Conservation (phyloP, 2,797 vertebrate genomes). For the Nyctibius grandis region DNA sequence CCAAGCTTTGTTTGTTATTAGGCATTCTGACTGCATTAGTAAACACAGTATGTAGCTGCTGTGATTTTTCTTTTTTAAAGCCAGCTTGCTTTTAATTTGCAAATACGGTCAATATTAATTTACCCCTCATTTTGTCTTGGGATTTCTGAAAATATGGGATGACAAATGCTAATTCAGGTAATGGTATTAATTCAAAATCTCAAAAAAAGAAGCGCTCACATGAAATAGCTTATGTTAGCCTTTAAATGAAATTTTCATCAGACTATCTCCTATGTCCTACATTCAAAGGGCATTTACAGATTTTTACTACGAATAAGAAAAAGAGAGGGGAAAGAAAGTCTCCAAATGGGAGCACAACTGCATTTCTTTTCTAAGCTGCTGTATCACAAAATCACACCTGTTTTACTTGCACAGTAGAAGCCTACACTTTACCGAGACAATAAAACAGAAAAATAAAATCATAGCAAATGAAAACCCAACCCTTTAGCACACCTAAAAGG, state of each 20-base stretch:
- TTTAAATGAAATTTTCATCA: neutral
- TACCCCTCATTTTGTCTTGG: neutral
- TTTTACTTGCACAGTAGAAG: neutral
- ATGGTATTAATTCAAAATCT: neutral
- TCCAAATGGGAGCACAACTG: neutral
- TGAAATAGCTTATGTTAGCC: neutral
- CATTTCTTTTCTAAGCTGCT: neutral
- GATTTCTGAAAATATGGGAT: neutral
- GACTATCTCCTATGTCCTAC: neutral
- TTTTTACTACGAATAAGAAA: neutral
- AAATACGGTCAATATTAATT: neutral
- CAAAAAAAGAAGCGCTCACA: neutral
- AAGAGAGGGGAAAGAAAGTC: neutral
- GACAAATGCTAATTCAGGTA: neutral
- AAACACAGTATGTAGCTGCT: neutral
- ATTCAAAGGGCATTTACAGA: neutral
- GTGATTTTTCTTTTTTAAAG: neutral
- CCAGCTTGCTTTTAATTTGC: neutral
- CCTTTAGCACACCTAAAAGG: neutral
- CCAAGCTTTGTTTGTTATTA: neutral
- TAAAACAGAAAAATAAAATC: neutral
- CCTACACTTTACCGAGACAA: neutral
- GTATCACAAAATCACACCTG: neutral
- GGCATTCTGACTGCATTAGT: neutral
- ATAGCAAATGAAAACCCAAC: neutral